Conservation (phyloP, 2,113 vertebrate species). For the Oryzias melastigma region DNA sequence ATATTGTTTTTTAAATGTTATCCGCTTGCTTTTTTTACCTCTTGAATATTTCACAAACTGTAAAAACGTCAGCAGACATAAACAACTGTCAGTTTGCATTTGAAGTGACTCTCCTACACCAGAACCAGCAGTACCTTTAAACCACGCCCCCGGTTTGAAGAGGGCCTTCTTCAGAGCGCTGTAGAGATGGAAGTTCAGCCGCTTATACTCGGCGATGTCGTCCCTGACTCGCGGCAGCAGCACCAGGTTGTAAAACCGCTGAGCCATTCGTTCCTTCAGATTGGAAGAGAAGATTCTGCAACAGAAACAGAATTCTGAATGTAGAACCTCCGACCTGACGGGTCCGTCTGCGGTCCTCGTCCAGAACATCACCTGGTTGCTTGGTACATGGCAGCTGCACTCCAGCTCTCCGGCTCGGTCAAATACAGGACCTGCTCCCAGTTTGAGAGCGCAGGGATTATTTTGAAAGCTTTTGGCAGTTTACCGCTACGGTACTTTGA, state of each 20-base stretch:
- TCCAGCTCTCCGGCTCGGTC: conserved; percentile 93
- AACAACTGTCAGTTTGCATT: too few species aligned
- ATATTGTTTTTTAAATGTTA: too few species aligned
- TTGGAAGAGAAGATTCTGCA: conserved; percentile 95
- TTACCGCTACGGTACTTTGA: conserved; percentile 94
- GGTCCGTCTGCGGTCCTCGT: too few species aligned
- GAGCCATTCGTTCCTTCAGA: conserved; percentile 95
- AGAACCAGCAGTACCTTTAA: conserved; percentile 83
- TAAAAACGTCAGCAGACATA: too few species aligned
- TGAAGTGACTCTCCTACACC: too few species aligned
- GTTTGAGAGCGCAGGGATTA: conserved; percentile 93
- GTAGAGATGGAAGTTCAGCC: conserved; percentile 96
- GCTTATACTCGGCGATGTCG: conserved; percentile 92
- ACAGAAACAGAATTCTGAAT: background rate
- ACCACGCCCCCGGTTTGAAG: conserved; percentile 97
- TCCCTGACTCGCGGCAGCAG: conserved; percentile 90
- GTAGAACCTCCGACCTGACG: background rate
- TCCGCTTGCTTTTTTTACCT: too few species aligned
- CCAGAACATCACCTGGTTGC: conserved; percentile 84
- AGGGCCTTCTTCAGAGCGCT: conserved; percentile 94
- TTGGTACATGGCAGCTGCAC: conserved; percentile 95
- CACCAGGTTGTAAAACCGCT: conserved; percentile 95
- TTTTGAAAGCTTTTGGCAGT: conserved; percentile 96
- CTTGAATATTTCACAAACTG: too few species aligned
- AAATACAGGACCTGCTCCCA: conserved; percentile 98